phyloP scores from a whole-genome alignment of 2,797 vertebrate genomes.

The Falco naumanni region DNA sequence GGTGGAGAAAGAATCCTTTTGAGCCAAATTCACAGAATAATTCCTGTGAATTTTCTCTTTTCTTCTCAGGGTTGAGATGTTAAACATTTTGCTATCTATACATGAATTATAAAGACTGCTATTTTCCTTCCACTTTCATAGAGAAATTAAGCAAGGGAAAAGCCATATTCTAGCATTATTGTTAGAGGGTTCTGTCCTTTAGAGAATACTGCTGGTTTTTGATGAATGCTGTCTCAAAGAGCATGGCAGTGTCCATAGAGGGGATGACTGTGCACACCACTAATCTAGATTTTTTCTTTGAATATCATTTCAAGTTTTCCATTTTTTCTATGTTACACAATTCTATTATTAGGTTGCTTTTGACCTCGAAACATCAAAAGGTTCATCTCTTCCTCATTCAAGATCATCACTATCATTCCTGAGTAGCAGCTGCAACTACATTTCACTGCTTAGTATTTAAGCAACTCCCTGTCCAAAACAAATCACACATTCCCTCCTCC shows the following conservation, averaged over 20 bases:
- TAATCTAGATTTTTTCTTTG: background rate
- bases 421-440: background rate
- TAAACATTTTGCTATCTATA: background rate
- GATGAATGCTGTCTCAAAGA: background rate
- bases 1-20: background rate
- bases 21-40: background rate
- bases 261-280: background rate
- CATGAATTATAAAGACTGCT: background rate
- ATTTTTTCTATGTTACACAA: background rate
- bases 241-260: background rate
- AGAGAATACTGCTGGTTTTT: background rate
- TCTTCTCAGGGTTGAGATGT: background rate
- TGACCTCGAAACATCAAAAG: background rate
- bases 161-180: background rate
- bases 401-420: background rate
- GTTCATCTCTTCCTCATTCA: background rate
- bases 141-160: background rate
- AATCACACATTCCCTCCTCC: background rate
- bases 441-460: background rate
- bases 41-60: conserved; percentile 17
- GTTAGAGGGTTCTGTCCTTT: background rate
- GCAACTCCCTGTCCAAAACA: background rate
- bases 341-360: background rate
- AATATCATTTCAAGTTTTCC: background rate
- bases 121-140: background rate